Evolutionary conservation across 2,888 invertebrate species (phyloP).

Genomic region (Tetragonisca angustula): DNA sequence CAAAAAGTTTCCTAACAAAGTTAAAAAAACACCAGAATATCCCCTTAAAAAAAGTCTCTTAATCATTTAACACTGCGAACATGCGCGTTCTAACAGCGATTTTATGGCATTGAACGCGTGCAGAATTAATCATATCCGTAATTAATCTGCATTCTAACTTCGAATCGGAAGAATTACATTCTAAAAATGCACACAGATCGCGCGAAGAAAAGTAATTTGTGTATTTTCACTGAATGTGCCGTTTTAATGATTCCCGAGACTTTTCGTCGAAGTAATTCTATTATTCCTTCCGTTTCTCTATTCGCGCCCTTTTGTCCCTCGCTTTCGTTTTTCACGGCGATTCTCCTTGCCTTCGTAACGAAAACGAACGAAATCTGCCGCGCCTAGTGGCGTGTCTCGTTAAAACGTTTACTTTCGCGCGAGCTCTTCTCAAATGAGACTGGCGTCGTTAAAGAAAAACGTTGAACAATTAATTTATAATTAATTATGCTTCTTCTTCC

Average conservation of each 20-base stretch:
- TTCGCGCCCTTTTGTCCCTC: not conserved
- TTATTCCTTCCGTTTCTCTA: not conserved
- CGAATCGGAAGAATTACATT: no score
- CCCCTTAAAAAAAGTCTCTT: no score
- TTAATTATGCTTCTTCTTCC: not conserved
- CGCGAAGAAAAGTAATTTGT: not conserved
- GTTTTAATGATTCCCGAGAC: no score
- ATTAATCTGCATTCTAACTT: no score
- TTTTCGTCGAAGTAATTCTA: not conserved
- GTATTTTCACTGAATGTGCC: no score
- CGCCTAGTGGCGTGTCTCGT: not conserved
- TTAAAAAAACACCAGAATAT: no score
- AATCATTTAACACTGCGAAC: no score
- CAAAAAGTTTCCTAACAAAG: no score
- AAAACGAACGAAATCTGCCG: not conserved
- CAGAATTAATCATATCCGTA: no score
- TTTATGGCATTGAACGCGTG: no score
- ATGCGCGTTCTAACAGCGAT: no score
- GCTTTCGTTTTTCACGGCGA: not conserved
- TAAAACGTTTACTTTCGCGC: constrained; percentile 5
- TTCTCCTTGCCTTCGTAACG: not conserved
- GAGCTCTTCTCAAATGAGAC: not conserved
- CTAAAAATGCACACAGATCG: not conserved
- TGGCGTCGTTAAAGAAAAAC: not conserved
- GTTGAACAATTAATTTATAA: constrained; percentile 11